Evolutionary conservation across 2,797 vertebrate species (phyloP), one percentile per base, ranked within the genome.

Genomic region (Anabas testudineus): DNA sequence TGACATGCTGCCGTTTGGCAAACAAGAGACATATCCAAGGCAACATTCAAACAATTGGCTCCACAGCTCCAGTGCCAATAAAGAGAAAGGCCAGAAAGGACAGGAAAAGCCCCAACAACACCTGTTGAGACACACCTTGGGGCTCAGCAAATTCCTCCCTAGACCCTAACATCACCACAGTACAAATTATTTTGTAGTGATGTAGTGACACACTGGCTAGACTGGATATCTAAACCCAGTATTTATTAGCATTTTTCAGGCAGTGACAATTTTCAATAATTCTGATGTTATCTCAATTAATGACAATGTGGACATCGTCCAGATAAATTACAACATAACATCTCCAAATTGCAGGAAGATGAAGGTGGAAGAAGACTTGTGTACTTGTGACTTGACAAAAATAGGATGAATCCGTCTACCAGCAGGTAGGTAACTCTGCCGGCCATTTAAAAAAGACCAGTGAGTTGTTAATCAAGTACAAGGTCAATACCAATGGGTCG

Each of bases 21-120:
- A 93, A 91, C 88, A 92, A 88, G 86, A 81, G 80, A 59, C 12
- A 76, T 91, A 54, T 84, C 92, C 87, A 48, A 13, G 87, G 90
- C 83, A 86, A 92, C 92, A 60, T 82, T 65, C 84, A 82, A 92
- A 91, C 88, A 90, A 90, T 85, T 45, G 58, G 60, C 82, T 80
- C 74, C 75, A 70, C 69, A 45, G 70, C 65, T 45, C 32, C 30
- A 13, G 55, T 80, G 80, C 84, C 86, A 87, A 80, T 80, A 91
- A 88, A 82, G 18, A 10, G 66, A 36, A 69, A 80, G 84, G 82
- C 81, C 81, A 81, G 87, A 76, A 37, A 87, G 78, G 78, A 84
- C 64, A 70, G 83, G 74, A 84, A 83, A 88, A 83, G 80, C 61
- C 84, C 82, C 59, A 18, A 69, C 71, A 89, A 71, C 71, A 89